Evolutionary conservation across 2,797 vertebrate species (phyloP).

Genomic region (Mallotus villosus): DNA sequence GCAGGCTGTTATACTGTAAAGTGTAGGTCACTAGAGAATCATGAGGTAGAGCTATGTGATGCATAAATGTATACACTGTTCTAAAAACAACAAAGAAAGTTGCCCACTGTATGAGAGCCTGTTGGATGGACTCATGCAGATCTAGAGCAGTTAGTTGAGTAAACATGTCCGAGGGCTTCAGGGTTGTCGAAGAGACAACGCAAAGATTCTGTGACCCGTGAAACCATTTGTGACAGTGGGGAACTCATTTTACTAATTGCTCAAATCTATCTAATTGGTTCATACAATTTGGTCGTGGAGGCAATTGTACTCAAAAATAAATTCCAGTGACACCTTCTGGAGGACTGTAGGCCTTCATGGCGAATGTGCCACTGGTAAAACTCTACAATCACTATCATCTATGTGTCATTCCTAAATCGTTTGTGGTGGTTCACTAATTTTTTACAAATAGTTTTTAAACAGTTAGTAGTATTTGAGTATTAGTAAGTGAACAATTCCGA

Average conservation of each 20-base stretch:
- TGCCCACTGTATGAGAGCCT: neutral
- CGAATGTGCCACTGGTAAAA: too few relatives aligned
- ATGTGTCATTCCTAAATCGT: too few relatives aligned
- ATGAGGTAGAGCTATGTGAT: neutral
- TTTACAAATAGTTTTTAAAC: too few relatives aligned
- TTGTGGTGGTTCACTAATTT: too few relatives aligned
- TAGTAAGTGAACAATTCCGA: too few relatives aligned
- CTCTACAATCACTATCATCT: too few relatives aligned
- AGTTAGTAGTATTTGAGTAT: too few relatives aligned
- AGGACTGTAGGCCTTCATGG: neutral
- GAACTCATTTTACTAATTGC: constrained; percentile 75
- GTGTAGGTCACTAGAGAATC: neutral
- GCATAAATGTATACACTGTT: neutral
- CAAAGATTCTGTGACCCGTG: constrained; percentile 54
- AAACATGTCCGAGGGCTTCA: constrained; percentile 47
- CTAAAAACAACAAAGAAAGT: neutral
- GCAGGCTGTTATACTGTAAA: neutral
- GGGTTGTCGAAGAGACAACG: constrained; percentile 35
- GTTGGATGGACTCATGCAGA: neutral
- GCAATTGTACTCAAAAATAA: constrained; percentile 41
- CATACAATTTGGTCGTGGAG: constrained; percentile 52
- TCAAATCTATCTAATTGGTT: constrained; percentile 69
- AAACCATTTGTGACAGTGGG: constrained; percentile 68
- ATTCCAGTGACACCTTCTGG: constrained; percentile 32
- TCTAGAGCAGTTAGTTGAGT: constrained; percentile 25